Base-by-base conservation (phyloP, 37 sponge, comb jelly and placozoan species). In the Corticium candelabrum region DNA sequence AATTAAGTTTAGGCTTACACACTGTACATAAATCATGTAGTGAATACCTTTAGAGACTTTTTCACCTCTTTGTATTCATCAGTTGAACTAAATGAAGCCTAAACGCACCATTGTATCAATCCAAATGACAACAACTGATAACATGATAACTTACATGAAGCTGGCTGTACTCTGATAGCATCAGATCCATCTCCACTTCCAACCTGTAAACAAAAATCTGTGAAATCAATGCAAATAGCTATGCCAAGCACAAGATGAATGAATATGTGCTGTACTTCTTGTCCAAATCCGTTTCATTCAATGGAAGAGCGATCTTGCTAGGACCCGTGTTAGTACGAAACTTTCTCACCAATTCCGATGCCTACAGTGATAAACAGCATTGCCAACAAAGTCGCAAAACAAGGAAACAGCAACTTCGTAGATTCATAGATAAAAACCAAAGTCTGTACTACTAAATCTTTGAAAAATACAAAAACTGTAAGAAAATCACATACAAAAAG, bases 231-330 rank as follows among this genome's bases (percentile, higher is more conserved):
- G 21, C 11, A 50, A 50, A 27, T 21, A 27, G 11, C 21, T 21
- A 50, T 21, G 62, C 62, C n/a, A n/a, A n/a, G n/a, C n/a, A n/a
- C n/a, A n/a, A n/a, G n/a, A n/a, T n/a, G n/a, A n/a, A n/a, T n/a
- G n/a, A n/a, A n/a, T n/a, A 50, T 11, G 15, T 50, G 21, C 62
- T 41, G 35, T 29, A 90, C 90, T 77, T 83, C 68, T 37, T 0
- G n/a, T 87, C 83, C 37, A 90, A 57, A 27, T 81, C 87, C 11
- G 85, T 80, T 36, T 82, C 87, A 38, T 90, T 90, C 41, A 87
- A 67, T 35, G 91, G 91, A 1, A 90, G 70, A 40, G 41, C 11
- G 1, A 90, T 36, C 37, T 87, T 87, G 31, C 29, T 82, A 27
- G 83, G 77, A 0, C 83, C 85, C 3, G 91, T 87, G 73, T 74